Base-by-base conservation (phyloP, 2,797 vertebrate genomes). In the Sebastes taczanowskii region DNA sequence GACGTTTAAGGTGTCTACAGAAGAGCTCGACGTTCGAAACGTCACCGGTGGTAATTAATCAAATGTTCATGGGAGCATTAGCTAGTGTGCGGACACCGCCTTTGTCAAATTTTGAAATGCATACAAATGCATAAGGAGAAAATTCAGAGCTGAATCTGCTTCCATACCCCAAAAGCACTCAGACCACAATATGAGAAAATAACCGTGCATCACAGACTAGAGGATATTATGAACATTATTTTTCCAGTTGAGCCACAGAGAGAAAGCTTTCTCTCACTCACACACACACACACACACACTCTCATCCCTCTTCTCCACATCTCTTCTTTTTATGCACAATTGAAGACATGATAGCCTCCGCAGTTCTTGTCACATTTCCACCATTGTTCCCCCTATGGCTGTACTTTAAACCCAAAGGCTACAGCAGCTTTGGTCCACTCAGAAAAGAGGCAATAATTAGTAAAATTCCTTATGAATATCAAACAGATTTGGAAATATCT, bases 171-270 rank as follows among this genome's bases (percentile, higher is more conserved):
- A 38, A 69, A 83, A 38, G 71, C 35, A 30, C 25, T 42, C 22
- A 7, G 20, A 32, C 42, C n/a, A 4, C 11, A 11, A n/a, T 5
- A 30, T n/a, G 61, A 80, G 23, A 78, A 63, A 80, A 80, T 69
- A 71, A 53, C 46, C 6, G 46, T n/a, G 52, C 38, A 38, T 35
- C 56, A 49, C 46, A 64, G 82, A 42, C 56, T 9, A 18, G 27
- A 61, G 56, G 70, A 63, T 61, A 59, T 78, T 62, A 34, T 71
- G 61, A 61, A 63, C 52, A 22, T 53, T 25, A 10, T 53, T 42
- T 74, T 74, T 74, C 29, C 60, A 67, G 64, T 27, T 6, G 72
- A 71, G 55, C 78, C n/a, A 3, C 34, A 49, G 32, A 69, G 27
- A 62, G 23, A 30, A 42, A 22, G 52, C 25, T 34, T 7, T 46